Evolutionary conservation across 2,888 invertebrate species (phyloP).

Genomic region (Camptogramma bilineatum): DNA sequence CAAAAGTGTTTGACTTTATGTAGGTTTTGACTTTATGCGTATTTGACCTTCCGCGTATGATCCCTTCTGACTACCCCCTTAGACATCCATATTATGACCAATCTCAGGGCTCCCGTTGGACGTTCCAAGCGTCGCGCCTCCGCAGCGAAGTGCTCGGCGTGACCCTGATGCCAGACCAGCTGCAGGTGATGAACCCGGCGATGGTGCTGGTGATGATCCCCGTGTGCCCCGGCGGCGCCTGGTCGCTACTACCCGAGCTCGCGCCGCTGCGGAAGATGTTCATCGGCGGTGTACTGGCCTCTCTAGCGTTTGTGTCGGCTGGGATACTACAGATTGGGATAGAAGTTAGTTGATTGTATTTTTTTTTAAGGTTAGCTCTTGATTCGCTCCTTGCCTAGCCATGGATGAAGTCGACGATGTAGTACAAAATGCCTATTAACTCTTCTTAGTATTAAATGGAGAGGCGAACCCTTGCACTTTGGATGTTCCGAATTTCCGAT

Average conservation of each 20-base stretch:
- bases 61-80: no score
- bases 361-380: neutral
- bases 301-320: conserved; percentile 87
- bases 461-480: no score
- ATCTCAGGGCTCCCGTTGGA: conserved; percentile 89
- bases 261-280: conserved; percentile 90
- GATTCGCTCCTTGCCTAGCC: no score
- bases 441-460: no score
- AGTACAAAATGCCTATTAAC: no score
- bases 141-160: conserved; percentile 84
- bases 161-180: conserved; percentile 90
- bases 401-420: no score
- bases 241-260: conserved; percentile 74
- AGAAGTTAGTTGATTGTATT: conserved; percentile 57
- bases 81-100: no score
- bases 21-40: no score
- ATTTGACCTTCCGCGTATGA: no score
- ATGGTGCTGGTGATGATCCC: conserved; percentile 90
- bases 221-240: conserved; percentile 81
- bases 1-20: no score
- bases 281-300: conserved; percentile 82
- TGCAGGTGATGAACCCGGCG: conserved; percentile 91
- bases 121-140: conserved; percentile 90
- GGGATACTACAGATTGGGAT: conserved; percentile 87
- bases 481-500: no score